Percentiles rank a stretch among this genome's conserved stretches.
phyloP scores from a whole-genome alignment of 2,113 vertebrate genomes.

The Dipodomys stephensi region DNA sequence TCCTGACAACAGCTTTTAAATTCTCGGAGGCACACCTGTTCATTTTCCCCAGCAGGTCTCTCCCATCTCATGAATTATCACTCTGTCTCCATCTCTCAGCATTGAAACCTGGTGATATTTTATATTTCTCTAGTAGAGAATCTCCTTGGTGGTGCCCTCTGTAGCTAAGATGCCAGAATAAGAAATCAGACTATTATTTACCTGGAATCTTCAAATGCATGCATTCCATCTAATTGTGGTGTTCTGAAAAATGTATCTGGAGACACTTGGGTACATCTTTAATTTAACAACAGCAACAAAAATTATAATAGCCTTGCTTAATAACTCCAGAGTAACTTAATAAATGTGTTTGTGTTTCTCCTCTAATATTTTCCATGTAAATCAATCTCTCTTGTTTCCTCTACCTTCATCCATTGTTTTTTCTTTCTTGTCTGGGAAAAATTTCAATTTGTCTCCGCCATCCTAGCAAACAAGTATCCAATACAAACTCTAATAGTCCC shows the following conservation, averaged over 20 bases:
- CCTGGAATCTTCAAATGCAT: slow-evolving; percentile 9
- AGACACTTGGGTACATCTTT: slow-evolving; percentile 53
- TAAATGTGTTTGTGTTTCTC: slow-evolving; percentile 44
- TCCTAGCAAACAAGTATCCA: slow-evolving; percentile 1
- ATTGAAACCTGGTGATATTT: not conserved
- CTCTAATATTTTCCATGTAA: slow-evolving; percentile 53
- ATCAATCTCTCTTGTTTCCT: slow-evolving; percentile 56
- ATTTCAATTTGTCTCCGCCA: slow-evolving; percentile 48
- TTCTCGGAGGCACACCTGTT: slow-evolving; percentile 37
- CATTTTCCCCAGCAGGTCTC: slow-evolving; percentile 6
- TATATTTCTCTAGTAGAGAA: slow-evolving; percentile 3
- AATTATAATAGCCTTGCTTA: slow-evolving; percentile 42
- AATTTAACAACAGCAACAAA: slow-evolving; percentile 54
- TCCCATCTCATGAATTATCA: slow-evolving; percentile 41
- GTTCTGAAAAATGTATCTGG: slow-evolving; percentile 61
- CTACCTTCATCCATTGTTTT: slow-evolving; percentile 29
- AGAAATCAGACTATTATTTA: slow-evolving; percentile 67
- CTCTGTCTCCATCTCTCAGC: slow-evolving; percentile 31
- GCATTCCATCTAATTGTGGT: slow-evolving; percentile 57
- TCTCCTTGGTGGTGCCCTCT: slow-evolving; percentile 64
- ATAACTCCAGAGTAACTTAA: slow-evolving; percentile 62
- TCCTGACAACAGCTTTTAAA: slow-evolving; percentile 35
- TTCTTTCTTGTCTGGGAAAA: slow-evolving; percentile 49
- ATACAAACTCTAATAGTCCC: not conserved
- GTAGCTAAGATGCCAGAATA: slow-evolving; percentile 59